Base-by-base conservation (phyloP, 2,797 vertebrate genomes). In the Leucoraja ocellata region DNA sequence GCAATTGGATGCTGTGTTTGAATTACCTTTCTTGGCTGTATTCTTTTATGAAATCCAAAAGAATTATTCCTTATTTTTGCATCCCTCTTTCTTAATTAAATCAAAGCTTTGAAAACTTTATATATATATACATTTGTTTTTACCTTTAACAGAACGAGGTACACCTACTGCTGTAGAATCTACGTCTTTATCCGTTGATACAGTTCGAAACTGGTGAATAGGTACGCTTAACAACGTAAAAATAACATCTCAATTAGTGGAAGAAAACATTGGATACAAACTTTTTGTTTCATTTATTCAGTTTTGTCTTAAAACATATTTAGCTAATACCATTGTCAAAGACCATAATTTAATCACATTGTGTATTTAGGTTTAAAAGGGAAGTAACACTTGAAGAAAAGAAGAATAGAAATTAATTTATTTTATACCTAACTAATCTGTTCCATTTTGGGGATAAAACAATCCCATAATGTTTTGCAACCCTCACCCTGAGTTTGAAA, bases 191-290 rank as follows among this genome's bases (percentile, higher is more conserved):
- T 11, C 23, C 16, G 54, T 92, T 76, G 68, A 54, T 25, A n/a
- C 68, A 58, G 39, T 13, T 74, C 4, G 90, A 92, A 71, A 28
- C 90, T 76, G 90, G 39, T 54, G 32, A 76, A 39, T 23, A 6
- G 90, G 25, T 28, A 92, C 11, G 11, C 90, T 92, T 92, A 76
- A 92, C 21, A 92, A 92, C 90, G 74, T 71, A n/a, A 76, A 92
- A 46, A 92, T 32, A 76, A 39, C n/a, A 76, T 54, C 73, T 58
- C 10, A 92, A 76, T 76, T 46, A 74, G 76, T 73, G 71, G 58
- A 58, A 91, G 73, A 16, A 68, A 68, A 39, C 88, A 23, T 21
- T 68, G 21, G 58, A 73, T 21, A 16, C 71, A 11, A 63, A 46
- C 18, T 36, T 16, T 25, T 73, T 90, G 68, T 68, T 68, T 36